phyloP scores from a whole-genome alignment of 2,113 vertebrate genomes.

The Murina feae region DNA sequence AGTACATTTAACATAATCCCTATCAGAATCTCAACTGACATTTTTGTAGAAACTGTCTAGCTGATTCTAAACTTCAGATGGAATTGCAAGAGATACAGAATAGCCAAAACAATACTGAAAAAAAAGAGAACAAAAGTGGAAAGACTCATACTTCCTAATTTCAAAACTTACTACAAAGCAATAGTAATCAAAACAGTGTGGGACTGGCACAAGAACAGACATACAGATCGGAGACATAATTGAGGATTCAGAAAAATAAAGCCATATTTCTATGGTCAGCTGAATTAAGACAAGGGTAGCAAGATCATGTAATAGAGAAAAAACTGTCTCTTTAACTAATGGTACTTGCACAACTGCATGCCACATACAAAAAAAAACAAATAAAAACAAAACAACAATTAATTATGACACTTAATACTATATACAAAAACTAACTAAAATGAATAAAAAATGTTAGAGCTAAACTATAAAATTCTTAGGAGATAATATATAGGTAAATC shows the following conservation, averaged over 20 bases:
- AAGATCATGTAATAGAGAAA: background rate
- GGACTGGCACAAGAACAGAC: background rate
- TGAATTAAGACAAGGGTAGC: background rate
- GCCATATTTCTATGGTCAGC: background rate
- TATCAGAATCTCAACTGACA: background rate
- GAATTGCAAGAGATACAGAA: background rate
- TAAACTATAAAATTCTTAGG: background rate
- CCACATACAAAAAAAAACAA: background rate
- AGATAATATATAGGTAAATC: background rate
- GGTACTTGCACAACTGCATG: background rate
- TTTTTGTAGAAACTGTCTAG: slow-evolving; percentile 8
- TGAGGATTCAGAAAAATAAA: background rate
- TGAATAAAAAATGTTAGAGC: background rate
- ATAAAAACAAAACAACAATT: no score
- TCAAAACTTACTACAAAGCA: background rate
- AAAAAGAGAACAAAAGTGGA: background rate
- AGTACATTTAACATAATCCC: background rate
- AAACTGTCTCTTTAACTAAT: background rate
- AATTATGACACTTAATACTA: background rate
- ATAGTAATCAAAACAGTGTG: background rate
- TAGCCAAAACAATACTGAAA: background rate
- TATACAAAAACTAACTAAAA: background rate
- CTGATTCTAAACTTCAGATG: background rate
- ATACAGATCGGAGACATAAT: background rate
- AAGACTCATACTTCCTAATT: background rate